Evolutionary conservation across 2,113 vertebrate genomes (phyloP).

Genomic region (Okapia johnstoni): DNA sequence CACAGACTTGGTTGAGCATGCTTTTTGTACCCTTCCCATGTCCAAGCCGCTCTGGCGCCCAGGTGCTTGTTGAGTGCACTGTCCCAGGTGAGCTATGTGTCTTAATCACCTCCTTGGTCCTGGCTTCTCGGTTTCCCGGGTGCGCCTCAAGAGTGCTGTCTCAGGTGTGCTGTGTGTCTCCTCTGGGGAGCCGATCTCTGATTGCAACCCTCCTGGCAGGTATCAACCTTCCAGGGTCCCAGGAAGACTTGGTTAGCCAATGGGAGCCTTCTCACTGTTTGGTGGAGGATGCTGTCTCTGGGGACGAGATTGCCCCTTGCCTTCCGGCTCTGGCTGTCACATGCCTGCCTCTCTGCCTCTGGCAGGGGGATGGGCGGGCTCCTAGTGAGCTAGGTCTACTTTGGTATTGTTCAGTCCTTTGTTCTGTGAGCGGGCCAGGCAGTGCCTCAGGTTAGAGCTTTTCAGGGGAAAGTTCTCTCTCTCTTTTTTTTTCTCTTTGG

Average conservation of each 20-base stretch:
- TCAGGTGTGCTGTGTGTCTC: background rate
- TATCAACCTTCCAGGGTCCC: background rate
- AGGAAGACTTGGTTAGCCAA: background rate
- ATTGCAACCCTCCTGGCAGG: rapidly evolving
- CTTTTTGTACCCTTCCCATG: background rate
- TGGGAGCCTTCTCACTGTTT: background rate
- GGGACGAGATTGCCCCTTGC: background rate
- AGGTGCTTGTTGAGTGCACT: background rate
- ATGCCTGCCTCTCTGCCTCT: background rate
- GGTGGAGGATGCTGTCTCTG: background rate
- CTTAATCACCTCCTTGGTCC: background rate
- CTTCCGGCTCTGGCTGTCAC: background rate
- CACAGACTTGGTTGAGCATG: background rate
- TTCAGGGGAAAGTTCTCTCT: background rate
- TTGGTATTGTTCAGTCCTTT: background rate
- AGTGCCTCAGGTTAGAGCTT: background rate
- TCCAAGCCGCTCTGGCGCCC: rapidly evolving
- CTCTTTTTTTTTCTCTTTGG: background rate
- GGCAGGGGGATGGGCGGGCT: background rate
- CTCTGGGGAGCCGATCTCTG: background rate
- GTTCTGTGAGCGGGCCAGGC: background rate
- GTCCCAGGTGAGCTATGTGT: background rate
- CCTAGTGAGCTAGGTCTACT: background rate
- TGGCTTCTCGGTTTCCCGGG: background rate
- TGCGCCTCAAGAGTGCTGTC: rapidly evolving